These are phyloP conservation scores for Sinodicranocentrus sp. DNA, from an alignment of 2,888 invertebrate genomes.

Conservation along the genomic window DNA sequence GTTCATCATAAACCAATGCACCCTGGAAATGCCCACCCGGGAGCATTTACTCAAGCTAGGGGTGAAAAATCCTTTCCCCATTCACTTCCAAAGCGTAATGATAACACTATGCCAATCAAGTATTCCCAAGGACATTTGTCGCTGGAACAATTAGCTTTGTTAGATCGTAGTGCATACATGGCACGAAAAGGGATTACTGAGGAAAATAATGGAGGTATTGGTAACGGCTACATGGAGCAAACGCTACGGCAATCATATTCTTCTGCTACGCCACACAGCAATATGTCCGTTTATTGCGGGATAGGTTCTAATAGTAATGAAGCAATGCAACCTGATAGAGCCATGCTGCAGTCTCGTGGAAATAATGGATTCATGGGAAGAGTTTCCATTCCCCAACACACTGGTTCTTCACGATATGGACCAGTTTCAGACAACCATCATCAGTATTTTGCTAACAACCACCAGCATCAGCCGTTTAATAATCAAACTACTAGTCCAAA, in stretches of 20 bases:
- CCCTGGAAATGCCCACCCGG: background rate
- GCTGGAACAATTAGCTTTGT: background rate
- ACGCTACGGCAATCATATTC: too few species aligned
- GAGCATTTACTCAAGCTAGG: background rate
- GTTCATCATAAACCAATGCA: slow-evolving; percentile 13
- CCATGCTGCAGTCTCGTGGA: too few species aligned
- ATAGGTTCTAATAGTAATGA: too few species aligned
- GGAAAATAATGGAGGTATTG: too few species aligned
- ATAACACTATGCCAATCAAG: background rate
- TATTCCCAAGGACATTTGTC: background rate
- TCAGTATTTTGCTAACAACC: background rate
- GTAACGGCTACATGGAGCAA: too few species aligned
- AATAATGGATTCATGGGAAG: too few species aligned
- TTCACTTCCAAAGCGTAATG: too few species aligned
- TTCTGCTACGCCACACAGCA: too few species aligned
- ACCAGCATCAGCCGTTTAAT: background rate
- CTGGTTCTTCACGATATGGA: background rate
- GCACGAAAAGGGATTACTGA: too few species aligned
- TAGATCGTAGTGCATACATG: background rate
- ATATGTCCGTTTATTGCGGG: too few species aligned
- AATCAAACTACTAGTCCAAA: background rate
- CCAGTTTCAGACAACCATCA: background rate
- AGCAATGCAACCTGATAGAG: too few species aligned
- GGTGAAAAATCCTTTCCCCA: background rate
- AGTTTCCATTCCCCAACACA: background rate